These are phyloP conservation scores for Zaprionus nigranus DNA, from an alignment of 1,140 invertebrate species.

Conservation along the genomic window DNA sequence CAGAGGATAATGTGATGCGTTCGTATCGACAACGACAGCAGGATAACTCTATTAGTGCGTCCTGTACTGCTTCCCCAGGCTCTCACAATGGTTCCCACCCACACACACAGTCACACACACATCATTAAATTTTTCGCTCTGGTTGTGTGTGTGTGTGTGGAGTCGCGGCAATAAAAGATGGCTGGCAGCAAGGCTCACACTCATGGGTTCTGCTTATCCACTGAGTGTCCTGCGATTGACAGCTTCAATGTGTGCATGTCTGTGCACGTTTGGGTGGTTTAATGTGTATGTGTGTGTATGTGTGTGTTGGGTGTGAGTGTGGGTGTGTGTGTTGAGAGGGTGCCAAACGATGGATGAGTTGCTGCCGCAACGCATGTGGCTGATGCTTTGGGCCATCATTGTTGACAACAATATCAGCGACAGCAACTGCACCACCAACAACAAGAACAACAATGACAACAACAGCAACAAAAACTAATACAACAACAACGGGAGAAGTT, in stretches of 20 bases:
- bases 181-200: conserved; percentile 31
- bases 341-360: conserved; percentile 74
- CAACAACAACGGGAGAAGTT: conserved; percentile 16
- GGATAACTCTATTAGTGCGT: conserved; percentile 68
- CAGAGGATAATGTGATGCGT: conserved; percentile 72
- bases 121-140: conserved; percentile 60
- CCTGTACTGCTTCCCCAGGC: conserved; percentile 33
- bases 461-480: conserved; percentile 1
- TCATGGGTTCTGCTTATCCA: conserved; percentile 17
- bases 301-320: conserved; percentile 29
- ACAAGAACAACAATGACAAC: conserved; percentile 23
- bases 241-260: conserved; percentile 49
- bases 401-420: conserved; percentile 78
- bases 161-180: conserved; percentile 62
- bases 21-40: conserved; percentile 61
- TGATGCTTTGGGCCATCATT: conserved; percentile 80
- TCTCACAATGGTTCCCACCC: conserved; percentile 1
- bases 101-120: conserved; percentile 39
- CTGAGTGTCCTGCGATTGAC: conserved; percentile 45
- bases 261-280: conserved; percentile 8
- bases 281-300: conserved; percentile 11
- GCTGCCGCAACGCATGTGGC: conserved; percentile 73
- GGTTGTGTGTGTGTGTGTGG: conserved; percentile 18
- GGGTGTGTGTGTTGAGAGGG: conserved; percentile 26
- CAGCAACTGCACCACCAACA: conserved; percentile 55